A percentile compares a stretch with the other conserved stretches of the same genome.
phyloP scores from a whole-genome alignment of 1,140 invertebrate genomes.

The Portunus trituberculatus region DNA sequence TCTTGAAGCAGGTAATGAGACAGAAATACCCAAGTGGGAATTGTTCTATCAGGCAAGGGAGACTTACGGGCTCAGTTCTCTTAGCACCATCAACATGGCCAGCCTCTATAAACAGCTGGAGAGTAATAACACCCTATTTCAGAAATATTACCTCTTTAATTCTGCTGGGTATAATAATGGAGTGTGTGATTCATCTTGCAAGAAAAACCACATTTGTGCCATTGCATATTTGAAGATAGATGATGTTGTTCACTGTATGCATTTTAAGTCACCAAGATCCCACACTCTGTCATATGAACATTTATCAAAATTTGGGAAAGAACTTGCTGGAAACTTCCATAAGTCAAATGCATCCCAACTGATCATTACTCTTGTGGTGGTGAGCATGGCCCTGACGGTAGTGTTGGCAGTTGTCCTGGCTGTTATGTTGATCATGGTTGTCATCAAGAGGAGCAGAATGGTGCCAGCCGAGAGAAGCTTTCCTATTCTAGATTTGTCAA shows the following conservation, averaged over 20 bases:
- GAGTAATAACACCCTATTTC: slow-evolving; percentile 71
- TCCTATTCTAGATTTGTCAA: background rate
- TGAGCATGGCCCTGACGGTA: slow-evolving; percentile 40
- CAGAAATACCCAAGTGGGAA: slow-evolving; percentile 60
- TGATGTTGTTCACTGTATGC: slow-evolving; percentile 65
- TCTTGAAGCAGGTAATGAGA: background rate
- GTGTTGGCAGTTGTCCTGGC: slow-evolving; percentile 44
- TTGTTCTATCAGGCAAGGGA: slow-evolving; percentile 72
- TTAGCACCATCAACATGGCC: slow-evolving; percentile 61
- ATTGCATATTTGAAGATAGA: slow-evolving; percentile 66
- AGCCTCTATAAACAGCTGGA: slow-evolving; percentile 62
- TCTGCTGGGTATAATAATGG: slow-evolving; percentile 75
- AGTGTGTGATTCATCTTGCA: slow-evolving; percentile 69
- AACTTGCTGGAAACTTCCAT: background rate
- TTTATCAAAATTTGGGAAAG: background rate
- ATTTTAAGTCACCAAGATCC: background rate
- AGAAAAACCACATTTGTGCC: slow-evolving; percentile 73
- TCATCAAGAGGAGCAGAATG: slow-evolving; percentile 30
- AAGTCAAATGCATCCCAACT: background rate
- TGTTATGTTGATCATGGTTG: slow-evolving; percentile 39
- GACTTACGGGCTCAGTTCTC: slow-evolving; percentile 62
- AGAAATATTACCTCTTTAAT: slow-evolving; percentile 75
- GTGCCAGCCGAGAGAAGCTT: background rate
- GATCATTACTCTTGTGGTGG: slow-evolving; percentile 11
- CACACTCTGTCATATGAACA: background rate